Evolutionary conservation across 2,888 invertebrate genomes (phyloP).

Genomic region (Drosophila subsilvestris): DNA sequence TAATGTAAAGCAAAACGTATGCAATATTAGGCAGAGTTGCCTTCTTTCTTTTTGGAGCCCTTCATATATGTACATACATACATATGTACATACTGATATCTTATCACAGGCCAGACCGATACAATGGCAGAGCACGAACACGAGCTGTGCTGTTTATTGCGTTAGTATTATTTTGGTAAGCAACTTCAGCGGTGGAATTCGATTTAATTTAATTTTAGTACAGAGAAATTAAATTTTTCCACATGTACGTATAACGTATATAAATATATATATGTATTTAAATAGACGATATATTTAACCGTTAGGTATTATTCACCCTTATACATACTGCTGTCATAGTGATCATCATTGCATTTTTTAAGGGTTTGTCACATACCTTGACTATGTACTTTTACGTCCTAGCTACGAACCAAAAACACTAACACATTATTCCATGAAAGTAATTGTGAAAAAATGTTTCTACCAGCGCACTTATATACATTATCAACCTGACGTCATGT

Average conservation of each 20-base stretch:
- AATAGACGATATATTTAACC: neutral
- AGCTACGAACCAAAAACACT: neutral
- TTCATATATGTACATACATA: slow-evolving; percentile 30
- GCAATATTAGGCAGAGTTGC: neutral
- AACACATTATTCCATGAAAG: neutral
- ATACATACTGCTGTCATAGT: neutral
- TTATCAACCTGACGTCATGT: slow-evolving; percentile 43
- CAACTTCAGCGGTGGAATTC: slow-evolving; percentile 41
- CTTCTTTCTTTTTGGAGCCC: slow-evolving; percentile 41
- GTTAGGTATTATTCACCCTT: slow-evolving; percentile 2
- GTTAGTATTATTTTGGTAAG: slow-evolving; percentile 65
- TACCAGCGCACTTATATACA: slow-evolving; percentile 15
- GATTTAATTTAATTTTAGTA: slow-evolving; percentile 2
- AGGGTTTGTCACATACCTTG: neutral
- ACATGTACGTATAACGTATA: slow-evolving; percentile 21
- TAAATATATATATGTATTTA: neutral
- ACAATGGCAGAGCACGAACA: slow-evolving; percentile 17
- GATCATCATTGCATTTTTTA: slow-evolving; percentile 4
- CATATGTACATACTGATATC: slow-evolving; percentile 51
- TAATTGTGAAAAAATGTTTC: slow-evolving; percentile 20
- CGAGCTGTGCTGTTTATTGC: slow-evolving; percentile 26
- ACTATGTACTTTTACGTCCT: neutral
- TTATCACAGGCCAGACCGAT: slow-evolving; percentile 52
- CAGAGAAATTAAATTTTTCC: neutral
- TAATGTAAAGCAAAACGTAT: neutral